Conservation (phyloP, 2,113 vertebrate species). For the Callorhinus ursinus region DNA sequence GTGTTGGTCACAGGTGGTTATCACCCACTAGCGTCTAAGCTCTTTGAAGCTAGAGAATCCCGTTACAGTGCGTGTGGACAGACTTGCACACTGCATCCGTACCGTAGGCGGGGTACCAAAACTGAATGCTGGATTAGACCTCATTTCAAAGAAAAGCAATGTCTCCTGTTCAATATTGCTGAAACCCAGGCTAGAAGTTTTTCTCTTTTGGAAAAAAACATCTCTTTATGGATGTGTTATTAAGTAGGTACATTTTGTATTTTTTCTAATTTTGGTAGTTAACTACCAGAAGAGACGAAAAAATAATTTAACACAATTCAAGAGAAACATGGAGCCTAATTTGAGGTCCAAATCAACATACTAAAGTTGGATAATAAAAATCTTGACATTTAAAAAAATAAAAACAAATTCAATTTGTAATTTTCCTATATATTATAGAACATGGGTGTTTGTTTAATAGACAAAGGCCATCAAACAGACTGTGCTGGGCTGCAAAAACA, state of each 20-base stretch:
- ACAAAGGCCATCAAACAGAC: neutral
- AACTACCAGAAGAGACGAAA: neutral
- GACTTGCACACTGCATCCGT: neutral
- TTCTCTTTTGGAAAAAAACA: neutral
- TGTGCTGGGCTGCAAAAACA: neutral
- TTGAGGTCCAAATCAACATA: neutral
- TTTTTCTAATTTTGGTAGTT: constrained; percentile 35
- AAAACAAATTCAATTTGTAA: neutral
- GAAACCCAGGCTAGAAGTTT: neutral
- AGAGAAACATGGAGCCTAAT: neutral
- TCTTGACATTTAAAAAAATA: neutral
- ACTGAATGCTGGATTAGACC: neutral
- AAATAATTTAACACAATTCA: neutral
- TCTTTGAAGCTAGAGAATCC: neutral
- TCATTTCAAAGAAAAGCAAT: neutral
- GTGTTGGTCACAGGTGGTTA: neutral
- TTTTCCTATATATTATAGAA: neutral
- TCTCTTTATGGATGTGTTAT: neutral
- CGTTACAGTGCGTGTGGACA: too few species aligned
- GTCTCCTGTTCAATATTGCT: neutral
- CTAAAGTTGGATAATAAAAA: neutral
- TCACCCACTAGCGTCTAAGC: neutral
- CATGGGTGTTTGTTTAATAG: neutral
- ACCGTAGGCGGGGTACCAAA: neutral
- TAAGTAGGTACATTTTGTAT: neutral